Evolutionary conservation across 2,888 invertebrate species (phyloP).

Genomic region (Eucera pruinosa): DNA sequence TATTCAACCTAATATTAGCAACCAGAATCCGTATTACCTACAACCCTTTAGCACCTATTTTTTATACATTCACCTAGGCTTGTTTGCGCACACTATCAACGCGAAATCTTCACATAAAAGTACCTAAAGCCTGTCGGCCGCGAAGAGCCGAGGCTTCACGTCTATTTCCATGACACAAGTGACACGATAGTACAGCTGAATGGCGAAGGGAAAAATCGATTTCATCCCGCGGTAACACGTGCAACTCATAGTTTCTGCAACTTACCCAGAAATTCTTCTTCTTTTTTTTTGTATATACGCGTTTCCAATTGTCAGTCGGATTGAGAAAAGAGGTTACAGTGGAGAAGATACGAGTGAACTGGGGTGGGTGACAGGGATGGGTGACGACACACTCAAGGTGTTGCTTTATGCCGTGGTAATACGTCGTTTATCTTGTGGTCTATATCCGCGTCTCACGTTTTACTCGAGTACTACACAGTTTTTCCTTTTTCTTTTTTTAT

Average conservation of each 20-base stretch:
- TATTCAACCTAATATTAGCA: too few relatives aligned
- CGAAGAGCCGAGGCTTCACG: not conserved
- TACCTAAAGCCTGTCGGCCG: not conserved
- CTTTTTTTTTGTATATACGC: not conserved
- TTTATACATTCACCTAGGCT: not conserved
- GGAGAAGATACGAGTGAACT: conserved; percentile 38
- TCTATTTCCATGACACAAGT: conserved; percentile 11
- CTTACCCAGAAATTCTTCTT: conserved; percentile 22
- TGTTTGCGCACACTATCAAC: not conserved
- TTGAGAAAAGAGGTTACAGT: conserved; percentile 58
- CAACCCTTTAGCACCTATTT: too few relatives aligned
- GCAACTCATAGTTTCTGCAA: not conserved
- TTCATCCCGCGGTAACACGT: not conserved
- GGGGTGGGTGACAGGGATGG: conserved; percentile 44
- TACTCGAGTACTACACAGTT: conserved; percentile 29
- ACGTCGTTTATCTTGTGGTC: conserved; percentile 66
- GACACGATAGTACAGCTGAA: conserved; percentile 9
- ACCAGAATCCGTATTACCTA: too few relatives aligned
- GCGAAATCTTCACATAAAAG: not conserved
- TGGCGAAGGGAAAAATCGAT: conserved; percentile 31
- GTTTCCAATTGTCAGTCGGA: too few relatives aligned
- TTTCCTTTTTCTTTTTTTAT: conserved; percentile 18
- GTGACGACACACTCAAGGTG: conserved; percentile 49
- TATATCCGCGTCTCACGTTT: conserved; percentile 59
- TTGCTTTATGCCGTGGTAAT: conserved; percentile 66